Evolutionary conservation across 2,888 invertebrate species (phyloP).

Genomic region (Lydus trimaculatus): DNA sequence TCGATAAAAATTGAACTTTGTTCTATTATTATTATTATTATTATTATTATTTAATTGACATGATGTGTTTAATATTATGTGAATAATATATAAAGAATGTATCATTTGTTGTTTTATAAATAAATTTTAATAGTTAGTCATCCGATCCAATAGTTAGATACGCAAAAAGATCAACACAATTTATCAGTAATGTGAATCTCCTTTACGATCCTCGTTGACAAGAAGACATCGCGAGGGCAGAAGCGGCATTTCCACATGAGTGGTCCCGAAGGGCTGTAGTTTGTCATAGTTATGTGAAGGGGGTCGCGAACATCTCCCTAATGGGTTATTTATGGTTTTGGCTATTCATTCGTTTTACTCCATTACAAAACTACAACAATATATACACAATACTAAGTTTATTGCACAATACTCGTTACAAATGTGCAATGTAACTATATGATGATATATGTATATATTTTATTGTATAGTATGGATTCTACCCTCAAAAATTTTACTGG

Average conservation of each 20-base stretch:
- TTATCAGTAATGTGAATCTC: conserved; percentile 39
- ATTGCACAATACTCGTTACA: conserved; percentile 41
- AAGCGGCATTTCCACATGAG: conserved; percentile 46
- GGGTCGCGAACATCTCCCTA: conserved; percentile 47
- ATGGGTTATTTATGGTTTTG: conserved; percentile 57
- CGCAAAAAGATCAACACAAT: conserved; percentile 29
- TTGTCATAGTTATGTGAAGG: conserved; percentile 38
- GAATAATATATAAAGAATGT: neutral
- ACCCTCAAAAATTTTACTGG: conserved; percentile 18
- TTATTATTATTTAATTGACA: neutral
- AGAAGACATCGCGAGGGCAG: conserved; percentile 37
- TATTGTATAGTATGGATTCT: no score
- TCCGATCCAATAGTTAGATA: conserved; percentile 31
- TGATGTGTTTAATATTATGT: neutral
- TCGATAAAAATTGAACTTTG: neutral
- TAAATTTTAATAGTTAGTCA: conserved; percentile 32
- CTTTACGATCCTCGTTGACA: conserved; percentile 39
- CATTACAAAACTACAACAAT: conserved; percentile 18
- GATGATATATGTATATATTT: conserved; percentile 8
- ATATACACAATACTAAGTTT: conserved; percentile 42
- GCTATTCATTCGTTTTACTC: conserved; percentile 35
- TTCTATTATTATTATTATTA: no score
- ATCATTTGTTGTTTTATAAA: conserved; percentile 12
- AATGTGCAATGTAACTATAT: conserved; percentile 38
- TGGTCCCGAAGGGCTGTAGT: conserved; percentile 49